Base-by-base conservation (phyloP, 2,113 vertebrate genomes). In the Mirounga angustirostris region DNA sequence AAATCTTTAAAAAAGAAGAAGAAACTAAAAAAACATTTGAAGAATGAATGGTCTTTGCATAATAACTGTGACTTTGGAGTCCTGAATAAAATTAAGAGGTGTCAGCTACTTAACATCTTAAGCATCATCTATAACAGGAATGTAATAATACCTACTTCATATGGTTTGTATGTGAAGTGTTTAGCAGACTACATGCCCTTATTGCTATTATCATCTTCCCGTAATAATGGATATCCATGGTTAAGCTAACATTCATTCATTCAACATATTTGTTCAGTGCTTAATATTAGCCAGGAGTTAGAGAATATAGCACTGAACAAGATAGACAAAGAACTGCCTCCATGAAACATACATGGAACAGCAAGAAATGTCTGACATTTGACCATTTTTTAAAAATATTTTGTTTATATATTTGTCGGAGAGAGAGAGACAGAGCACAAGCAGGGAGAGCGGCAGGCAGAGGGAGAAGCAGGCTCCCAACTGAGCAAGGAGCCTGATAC, bases 31-130 rank as follows among this genome's bases (percentile, higher is more conserved):
- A 84, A 93, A 43, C 90, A 71, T 28, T 69, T 87, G n/a, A 89
- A 33, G 28, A 92, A 58, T 96, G n/a, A 87, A 30, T 90, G 21
- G 92, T 94, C 78, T 97, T 84, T 89, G 7, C 11, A 7, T 50
- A 59, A 19, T 59, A 79, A 71, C 30, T 67, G 5, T 79, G 28
- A 79, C 18, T 54, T 79, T 82, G 8, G 61, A 86, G 50, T 80
- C 10, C 28, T 43, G 56, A 40, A 5, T 69, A 95, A 91, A 94
- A 86, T 97, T 89, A 94, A 74, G 8, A 36, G 78, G 9, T 65
- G 5, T 81, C 91, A 59, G 8, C 58, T 97, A 58, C 16, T 86
- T 89, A 81, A 56, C 9, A 19, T 36, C 54, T 82, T 58, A 97
- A 84, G 21, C 8, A 33, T 36, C 11, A 36, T 54, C 43, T 81